These are phyloP conservation scores for Heterodera schachtii DNA, from an alignment of 1,140 invertebrate species.

Conservation along the genomic window DNA sequence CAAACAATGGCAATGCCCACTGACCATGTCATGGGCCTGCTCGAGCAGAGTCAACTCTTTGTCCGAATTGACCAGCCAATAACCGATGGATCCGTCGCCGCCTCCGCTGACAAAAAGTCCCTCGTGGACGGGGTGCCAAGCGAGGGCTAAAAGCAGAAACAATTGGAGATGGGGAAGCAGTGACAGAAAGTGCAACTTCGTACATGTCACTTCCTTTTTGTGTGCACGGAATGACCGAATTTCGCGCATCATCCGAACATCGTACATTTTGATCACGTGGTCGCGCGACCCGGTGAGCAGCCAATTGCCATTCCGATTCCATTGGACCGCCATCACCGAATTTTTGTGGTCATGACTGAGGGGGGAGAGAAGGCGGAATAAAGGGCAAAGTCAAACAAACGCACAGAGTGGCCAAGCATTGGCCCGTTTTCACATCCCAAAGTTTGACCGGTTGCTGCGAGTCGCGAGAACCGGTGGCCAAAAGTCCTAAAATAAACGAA, in stretches of 20 bases:
- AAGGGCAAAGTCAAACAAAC: constrained; percentile 40
- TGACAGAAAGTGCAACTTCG: constrained; percentile 32
- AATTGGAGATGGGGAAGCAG: constrained; percentile 13
- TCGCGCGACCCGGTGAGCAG: constrained; percentile 93
- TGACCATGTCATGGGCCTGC: constrained; percentile 94
- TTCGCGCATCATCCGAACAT: constrained; percentile 83
- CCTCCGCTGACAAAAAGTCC: constrained; percentile 93
- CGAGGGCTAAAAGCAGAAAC: constrained; percentile 71
- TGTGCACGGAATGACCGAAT: constrained; percentile 95
- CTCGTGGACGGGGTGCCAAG: constrained; percentile 97
- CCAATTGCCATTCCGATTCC: constrained; percentile 99
- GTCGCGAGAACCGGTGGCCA: constrained; percentile 98
- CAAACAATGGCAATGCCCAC: constrained; percentile 75
- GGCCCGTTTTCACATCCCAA: constrained; percentile 96
- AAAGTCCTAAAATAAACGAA: constrained; percentile 71
- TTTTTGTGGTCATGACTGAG: constrained; percentile 95
- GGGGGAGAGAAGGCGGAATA: constrained; percentile 36
- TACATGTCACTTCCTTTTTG: constrained; percentile 94
- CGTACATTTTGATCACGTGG: constrained; percentile 95
- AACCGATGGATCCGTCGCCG: constrained; percentile 80
- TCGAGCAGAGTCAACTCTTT: constrained; percentile 93
- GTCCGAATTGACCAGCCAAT: constrained; percentile 52
- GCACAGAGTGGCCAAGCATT: constrained; percentile 73
- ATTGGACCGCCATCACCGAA: constrained; percentile 97
- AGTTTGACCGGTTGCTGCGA: constrained; percentile 99